Percentiles rank a stretch among this genome's conserved stretches.
Evolutionary conservation across 92 coral and sea anemone genomes (phyloP).

Genomic region (Scolanthus callimorphus): DNA sequence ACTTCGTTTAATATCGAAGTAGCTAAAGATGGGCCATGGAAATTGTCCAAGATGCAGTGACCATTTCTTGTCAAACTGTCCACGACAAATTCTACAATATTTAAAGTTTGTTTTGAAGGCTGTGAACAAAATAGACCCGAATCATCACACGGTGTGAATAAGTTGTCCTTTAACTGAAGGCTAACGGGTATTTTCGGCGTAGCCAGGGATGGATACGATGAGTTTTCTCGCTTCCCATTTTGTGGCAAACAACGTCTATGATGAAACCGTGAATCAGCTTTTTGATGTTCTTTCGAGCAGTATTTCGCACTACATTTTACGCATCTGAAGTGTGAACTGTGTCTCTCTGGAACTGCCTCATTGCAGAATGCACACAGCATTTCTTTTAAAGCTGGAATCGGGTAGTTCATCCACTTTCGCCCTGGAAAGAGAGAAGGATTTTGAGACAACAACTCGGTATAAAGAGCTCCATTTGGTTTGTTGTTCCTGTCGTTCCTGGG

Average conservation of each 20-base stretch:
- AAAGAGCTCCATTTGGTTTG: too few species aligned
- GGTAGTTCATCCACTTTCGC: constrained; percentile 23
- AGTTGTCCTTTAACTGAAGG: background rate
- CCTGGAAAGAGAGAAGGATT: constrained; percentile 11
- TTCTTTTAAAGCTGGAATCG: constrained; percentile 2
- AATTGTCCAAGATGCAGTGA: constrained; percentile 73
- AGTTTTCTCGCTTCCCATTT: background rate
- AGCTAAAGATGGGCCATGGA: constrained; percentile 66
- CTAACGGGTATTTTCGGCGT: background rate
- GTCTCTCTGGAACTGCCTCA: constrained; percentile 19
- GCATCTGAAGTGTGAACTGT: constrained; percentile 21
- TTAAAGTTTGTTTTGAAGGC: constrained; percentile 15
- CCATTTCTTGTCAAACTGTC: constrained; percentile 41
- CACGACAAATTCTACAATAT: constrained; percentile 41
- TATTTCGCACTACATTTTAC: constrained; percentile 22
- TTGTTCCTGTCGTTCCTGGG: too few species aligned
- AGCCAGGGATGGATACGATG: background rate
- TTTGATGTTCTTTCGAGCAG: constrained; percentile 34
- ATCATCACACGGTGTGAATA: background rate
- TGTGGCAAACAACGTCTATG: constrained; percentile 8
- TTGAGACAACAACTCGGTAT: too few species aligned
- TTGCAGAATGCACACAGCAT: constrained; percentile 33
- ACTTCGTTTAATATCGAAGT: constrained; percentile 64
- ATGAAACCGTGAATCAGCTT: constrained; percentile 19
- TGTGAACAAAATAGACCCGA: background rate